These are phyloP conservation scores for Rhizoglyphus robini DNA, from an alignment of 1,140 invertebrate genomes.

Conservation along the genomic window DNA sequence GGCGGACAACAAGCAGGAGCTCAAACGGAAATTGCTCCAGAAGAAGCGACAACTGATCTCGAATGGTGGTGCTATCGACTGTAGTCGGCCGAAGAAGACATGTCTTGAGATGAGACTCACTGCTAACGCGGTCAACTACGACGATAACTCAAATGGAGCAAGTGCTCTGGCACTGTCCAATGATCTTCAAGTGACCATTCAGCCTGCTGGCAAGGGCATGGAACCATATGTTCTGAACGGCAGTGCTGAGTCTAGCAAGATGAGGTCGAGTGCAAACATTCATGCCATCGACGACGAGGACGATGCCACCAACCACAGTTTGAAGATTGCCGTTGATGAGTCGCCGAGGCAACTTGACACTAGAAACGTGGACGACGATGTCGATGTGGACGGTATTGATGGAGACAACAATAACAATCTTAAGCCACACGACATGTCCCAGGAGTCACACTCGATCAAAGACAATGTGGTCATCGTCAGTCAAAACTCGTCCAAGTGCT, in stretches of 20 bases:
- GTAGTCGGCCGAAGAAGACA: neutral
- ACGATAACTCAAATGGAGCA: neutral
- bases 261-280: too few relatives aligned
- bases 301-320: too few relatives aligned
- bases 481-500: constrained; percentile 5
- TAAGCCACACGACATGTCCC: neutral
- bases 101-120: neutral
- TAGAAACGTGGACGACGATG: too few relatives aligned
- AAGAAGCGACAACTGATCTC: constrained; percentile 14
- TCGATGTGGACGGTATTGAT: too few relatives aligned
- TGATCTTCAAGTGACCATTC: neutral
- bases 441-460: neutral
- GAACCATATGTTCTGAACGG: too few relatives aligned
- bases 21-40: neutral
- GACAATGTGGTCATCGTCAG: neutral
- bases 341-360: too few relatives aligned
- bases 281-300: too few relatives aligned
- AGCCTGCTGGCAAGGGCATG: neutral
- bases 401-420: neutral
- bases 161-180: neutral
- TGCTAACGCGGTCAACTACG: neutral
- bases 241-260: too few relatives aligned
- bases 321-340: too few relatives aligned
- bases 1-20: neutral
- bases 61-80: neutral